Percentiles rank a stretch among this genome's conserved stretches.
phyloP scores from a whole-genome alignment of 2,113 vertebrate species.

The Chamaea fasciata region DNA sequence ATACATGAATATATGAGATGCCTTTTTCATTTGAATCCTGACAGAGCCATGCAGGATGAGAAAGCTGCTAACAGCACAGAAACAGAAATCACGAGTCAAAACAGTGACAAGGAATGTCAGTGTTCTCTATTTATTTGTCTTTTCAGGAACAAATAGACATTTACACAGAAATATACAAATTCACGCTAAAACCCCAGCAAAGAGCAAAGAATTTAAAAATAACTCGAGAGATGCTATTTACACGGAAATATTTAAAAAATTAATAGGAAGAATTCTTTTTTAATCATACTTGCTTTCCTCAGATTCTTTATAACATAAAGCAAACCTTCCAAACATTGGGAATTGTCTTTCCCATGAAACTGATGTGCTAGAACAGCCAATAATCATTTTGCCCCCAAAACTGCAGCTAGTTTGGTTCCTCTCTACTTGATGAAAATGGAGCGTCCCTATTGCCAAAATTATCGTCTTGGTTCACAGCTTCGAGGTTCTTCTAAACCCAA shows the following conservation, averaged over 20 bases:
- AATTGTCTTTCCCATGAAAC: neutral
- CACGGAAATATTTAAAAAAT: neutral
- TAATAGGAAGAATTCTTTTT: rapidly evolving
- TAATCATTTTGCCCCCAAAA: neutral
- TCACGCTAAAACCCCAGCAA: neutral
- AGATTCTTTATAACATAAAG: neutral
- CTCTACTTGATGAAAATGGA: neutral
- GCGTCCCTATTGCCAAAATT: rapidly evolving
- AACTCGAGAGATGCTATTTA: neutral
- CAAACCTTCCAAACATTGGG: neutral
- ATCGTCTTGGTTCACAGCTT: neutral
- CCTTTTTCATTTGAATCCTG: neutral
- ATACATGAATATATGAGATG: neutral
- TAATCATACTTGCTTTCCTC: neutral
- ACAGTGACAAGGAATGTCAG: neutral
- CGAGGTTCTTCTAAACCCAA: neutral
- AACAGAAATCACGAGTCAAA: neutral
- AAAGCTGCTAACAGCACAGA: neutral
- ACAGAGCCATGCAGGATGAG: neutral
- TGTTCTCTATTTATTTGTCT: neutral
- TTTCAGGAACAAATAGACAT: neutral
- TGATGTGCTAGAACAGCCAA: rapidly evolving
- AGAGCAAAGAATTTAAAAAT: neutral
- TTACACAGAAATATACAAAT: neutral
- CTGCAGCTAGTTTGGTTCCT: neutral